These are phyloP conservation scores for Laothoe populi DNA, from an alignment of 2,888 invertebrate species.

Conservation along the genomic window DNA sequence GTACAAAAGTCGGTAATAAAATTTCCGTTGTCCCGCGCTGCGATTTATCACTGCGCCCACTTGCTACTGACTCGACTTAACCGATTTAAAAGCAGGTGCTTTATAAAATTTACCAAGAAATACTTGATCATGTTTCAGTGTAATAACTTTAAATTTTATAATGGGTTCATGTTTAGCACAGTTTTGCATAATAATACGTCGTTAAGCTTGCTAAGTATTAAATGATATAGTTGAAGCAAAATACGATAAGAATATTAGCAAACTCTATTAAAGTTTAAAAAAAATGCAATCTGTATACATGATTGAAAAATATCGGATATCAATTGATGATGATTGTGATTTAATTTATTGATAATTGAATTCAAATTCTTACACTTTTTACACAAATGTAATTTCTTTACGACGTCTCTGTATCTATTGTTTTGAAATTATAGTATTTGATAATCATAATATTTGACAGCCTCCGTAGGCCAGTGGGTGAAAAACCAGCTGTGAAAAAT, in stretches of 20 bases:
- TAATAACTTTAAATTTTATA: slow-evolving; percentile 17
- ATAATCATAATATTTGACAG: too few species aligned
- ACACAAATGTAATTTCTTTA: too few species aligned
- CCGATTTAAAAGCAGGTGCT: slow-evolving; percentile 40
- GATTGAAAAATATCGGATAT: too few species aligned
- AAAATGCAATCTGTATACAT: too few species aligned
- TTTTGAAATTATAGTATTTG: too few species aligned
- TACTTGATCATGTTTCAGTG: slow-evolving; percentile 11
- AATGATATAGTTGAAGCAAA: slow-evolving; percentile 7
- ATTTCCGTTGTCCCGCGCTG: slow-evolving; percentile 33
- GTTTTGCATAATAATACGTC: slow-evolving; percentile 20
- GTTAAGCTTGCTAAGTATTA: slow-evolving; percentile 29
- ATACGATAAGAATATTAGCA: neutral
- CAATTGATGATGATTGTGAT: too few species aligned
- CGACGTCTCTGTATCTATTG: too few species aligned
- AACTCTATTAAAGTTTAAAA: neutral
- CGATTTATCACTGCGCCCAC: slow-evolving; percentile 49
- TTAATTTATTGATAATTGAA: too few species aligned
- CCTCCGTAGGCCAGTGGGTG: too few species aligned
- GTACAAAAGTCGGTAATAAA: slow-evolving; percentile 32
- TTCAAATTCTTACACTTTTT: too few species aligned
- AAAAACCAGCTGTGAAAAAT: too few species aligned
- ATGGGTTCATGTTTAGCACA: slow-evolving; percentile 6
- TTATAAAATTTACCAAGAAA: slow-evolving; percentile 34
- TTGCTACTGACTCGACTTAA: slow-evolving; percentile 47